These are phyloP conservation scores for Mobula birostris DNA, from an alignment of 2,113 vertebrate genomes.

Conservation along the genomic window DNA sequence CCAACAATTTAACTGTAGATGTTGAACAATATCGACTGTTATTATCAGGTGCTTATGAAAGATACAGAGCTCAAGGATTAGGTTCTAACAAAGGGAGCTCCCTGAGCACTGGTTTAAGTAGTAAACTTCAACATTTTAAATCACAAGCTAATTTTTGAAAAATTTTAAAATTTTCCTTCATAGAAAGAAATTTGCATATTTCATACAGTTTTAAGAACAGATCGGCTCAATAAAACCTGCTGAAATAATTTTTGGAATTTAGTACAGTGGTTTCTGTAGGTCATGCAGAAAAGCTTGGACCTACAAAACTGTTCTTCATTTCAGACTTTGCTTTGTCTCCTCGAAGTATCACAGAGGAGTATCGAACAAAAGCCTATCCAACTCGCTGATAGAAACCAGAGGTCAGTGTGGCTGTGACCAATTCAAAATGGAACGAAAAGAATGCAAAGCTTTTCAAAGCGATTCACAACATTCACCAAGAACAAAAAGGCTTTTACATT, in stretches of 20 bases:
- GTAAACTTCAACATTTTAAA: background rate
- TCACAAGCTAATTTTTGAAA: background rate
- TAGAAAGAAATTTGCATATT: background rate
- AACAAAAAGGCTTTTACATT: conserved; percentile 30
- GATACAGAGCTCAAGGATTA: background rate
- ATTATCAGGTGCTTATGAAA: conserved; percentile 2
- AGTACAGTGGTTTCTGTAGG: background rate
- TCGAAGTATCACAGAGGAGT: background rate
- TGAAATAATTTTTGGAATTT: background rate
- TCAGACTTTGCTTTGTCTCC: conserved; percentile 23
- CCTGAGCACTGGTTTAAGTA: background rate
- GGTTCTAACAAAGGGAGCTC: background rate
- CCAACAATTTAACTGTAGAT: background rate
- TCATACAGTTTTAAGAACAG: background rate
- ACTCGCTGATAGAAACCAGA: conserved; percentile 23
- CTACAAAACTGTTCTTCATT: background rate
- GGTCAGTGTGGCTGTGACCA: conserved; percentile 33
- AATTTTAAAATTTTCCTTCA: background rate
- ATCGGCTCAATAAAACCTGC: background rate
- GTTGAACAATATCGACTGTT: background rate
- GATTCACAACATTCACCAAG: conserved; percentile 24
- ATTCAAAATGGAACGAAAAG: conserved; percentile 36
- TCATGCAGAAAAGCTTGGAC: background rate
- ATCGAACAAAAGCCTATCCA: conserved; percentile 30
- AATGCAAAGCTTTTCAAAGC: conserved; percentile 35